Evolutionary conservation across 2,113 vertebrate species (phyloP).

Genomic region (Platichthys stellatus): DNA sequence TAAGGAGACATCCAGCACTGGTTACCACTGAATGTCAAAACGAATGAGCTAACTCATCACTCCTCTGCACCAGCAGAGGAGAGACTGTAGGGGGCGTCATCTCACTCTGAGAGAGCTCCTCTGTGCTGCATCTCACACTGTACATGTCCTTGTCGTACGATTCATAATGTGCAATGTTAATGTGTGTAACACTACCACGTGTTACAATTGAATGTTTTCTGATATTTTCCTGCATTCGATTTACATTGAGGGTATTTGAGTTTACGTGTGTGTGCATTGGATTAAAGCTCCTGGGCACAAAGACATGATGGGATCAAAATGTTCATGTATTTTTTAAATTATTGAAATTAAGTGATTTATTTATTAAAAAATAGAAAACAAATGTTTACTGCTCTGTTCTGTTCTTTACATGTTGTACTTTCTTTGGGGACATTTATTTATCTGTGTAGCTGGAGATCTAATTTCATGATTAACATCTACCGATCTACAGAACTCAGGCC

Average conservation of each 20-base stretch:
- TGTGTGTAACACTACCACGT: background rate
- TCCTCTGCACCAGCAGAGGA: slow-evolving; percentile 37
- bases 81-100: background rate
- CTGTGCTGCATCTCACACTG: background rate
- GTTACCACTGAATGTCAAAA: slow-evolving; percentile 54
- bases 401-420: background rate
- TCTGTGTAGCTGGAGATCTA: no score
- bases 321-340: slow-evolving; percentile 29
- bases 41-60: slow-evolving; percentile 26
- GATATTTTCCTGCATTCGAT: background rate
- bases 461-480: no score
- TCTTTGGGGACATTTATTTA: background rate
- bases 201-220: background rate
- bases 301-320: background rate
- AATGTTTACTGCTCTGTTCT: background rate
- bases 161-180: slow-evolving; percentile 41
- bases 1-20: slow-evolving; percentile 34
- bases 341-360: slow-evolving; percentile 23
- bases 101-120: background rate
- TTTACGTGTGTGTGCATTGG: slow-evolving; percentile 17
- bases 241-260: background rate
- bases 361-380: slow-evolving; percentile 38
- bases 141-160: background rate
- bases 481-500: no score
- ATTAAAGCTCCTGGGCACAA: background rate